Percentiles rank a stretch among this genome's conserved stretches.
Evolutionary conservation across 1,140 invertebrate genomes (phyloP).

Genomic region (Diachasma alloeum): DNA sequence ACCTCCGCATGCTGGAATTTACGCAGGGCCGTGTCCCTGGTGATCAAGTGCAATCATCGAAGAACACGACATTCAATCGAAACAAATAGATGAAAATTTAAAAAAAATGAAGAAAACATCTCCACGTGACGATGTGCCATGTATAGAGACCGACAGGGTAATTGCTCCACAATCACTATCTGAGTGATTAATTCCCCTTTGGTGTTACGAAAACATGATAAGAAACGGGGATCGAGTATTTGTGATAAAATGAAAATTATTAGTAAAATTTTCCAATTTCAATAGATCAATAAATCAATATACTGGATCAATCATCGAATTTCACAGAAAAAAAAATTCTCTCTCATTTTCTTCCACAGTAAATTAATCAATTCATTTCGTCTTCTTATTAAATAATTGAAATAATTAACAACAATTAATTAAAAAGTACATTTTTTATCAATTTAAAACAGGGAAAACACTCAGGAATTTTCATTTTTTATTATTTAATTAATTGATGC

Average conservation of each 20-base stretch:
- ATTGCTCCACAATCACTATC: neutral
- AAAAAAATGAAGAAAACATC: neutral
- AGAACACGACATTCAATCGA: neutral
- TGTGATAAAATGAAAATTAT: neutral
- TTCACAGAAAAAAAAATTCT: too few species aligned
- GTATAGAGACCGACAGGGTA: neutral
- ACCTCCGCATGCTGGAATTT: neutral
- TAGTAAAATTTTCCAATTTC: neutral
- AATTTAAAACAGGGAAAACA: too few species aligned
- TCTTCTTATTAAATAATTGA: too few species aligned
- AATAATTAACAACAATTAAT: too few species aligned
- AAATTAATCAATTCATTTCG: too few species aligned
- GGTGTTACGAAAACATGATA: neutral
- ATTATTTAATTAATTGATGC: neutral
- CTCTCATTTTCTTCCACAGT: too few species aligned
- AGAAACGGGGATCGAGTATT: neutral
- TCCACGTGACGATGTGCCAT: neutral
- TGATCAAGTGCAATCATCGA: neutral
- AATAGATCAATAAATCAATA: neutral
- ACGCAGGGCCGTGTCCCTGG: neutral
- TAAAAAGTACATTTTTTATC: too few species aligned
- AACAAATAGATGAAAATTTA: neutral
- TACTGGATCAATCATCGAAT: neutral
- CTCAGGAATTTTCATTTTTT: too few species aligned
- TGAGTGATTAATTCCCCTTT: neutral